Evolutionary conservation across 1,140 invertebrate species (phyloP).

Genomic region (Drosophila navojoa): DNA sequence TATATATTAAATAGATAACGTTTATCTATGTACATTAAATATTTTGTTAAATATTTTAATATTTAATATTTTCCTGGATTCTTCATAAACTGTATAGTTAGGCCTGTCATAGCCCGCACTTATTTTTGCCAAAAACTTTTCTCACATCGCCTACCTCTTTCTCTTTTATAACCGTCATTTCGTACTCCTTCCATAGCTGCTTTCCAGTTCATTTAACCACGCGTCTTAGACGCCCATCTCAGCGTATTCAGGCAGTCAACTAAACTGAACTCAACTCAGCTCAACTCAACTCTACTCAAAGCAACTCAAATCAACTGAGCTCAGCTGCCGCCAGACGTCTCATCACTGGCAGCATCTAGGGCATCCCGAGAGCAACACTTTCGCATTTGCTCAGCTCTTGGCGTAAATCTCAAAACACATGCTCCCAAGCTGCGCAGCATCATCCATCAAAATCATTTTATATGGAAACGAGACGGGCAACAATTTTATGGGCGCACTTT

Average conservation of each 20-base stretch:
- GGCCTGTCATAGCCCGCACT: too few relatives aligned
- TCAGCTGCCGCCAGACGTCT: conserved; percentile 40
- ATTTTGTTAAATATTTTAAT: background rate
- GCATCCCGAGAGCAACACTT: conserved; percentile 14
- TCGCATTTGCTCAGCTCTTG: conserved; percentile 53
- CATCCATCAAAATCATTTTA: conserved; percentile 80
- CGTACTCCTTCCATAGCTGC: conserved; percentile 1
- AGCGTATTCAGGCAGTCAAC: conserved; percentile 60
- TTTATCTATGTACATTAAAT: background rate
- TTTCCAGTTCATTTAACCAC: conserved; percentile 72
- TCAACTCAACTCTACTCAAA: conserved; percentile 6
- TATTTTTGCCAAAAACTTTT: too few relatives aligned
- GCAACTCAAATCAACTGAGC: conserved; percentile 6
- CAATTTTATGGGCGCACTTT: conserved; percentile 64
- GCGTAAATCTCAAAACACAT: conserved; percentile 73
- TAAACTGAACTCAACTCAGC: conserved; percentile 15
- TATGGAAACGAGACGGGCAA: conserved; percentile 68
- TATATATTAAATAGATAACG: too few relatives aligned
- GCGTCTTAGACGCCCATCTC: conserved; percentile 56
- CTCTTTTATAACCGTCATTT: conserved; percentile 11
- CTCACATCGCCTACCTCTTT: background rate
- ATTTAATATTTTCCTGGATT: background rate
- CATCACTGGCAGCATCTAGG: conserved; percentile 6
- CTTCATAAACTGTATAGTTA: background rate
- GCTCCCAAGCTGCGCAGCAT: conserved; percentile 77